These are phyloP conservation scores for Dendronephthya gigantea DNA, from an alignment of 64 coral and sea anemone genomes.

Conservation along the genomic window DNA sequence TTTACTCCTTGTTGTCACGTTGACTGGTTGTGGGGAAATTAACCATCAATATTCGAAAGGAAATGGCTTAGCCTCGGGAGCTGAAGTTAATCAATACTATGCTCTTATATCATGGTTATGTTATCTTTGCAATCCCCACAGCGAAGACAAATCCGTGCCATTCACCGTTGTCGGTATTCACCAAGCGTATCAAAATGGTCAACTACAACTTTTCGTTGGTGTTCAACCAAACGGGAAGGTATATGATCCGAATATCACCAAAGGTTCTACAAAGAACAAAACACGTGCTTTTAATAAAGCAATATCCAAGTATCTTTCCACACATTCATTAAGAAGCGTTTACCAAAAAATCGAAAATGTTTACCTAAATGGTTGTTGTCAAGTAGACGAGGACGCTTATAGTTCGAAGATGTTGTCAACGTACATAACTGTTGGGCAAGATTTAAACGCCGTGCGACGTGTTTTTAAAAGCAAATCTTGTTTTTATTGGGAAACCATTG, in stretches of 20 bases:
- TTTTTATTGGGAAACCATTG: conserved; percentile 86
- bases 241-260: background rate
- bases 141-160: conserved; percentile 13
- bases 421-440: conserved; percentile 41
- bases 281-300: background rate
- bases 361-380: background rate
- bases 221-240: conserved; percentile 32
- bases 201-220: conserved; percentile 58
- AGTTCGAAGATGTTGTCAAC: conserved; percentile 35
- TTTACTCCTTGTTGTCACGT: background rate
- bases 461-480: conserved; percentile 58
- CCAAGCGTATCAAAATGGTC: conserved; percentile 73
- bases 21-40: conserved; percentile 47
- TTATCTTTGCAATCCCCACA: conserved; percentile 24
- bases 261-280: conserved; percentile 1
- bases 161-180: conserved; percentile 76
- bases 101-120: conserved; percentile 58
- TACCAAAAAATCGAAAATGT: conserved; percentile 8
- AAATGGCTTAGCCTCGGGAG: conserved; percentile 12
- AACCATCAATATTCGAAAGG: background rate
- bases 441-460: conserved; percentile 55
- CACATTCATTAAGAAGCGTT: background rate
- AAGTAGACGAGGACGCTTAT: background rate
- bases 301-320: conserved; percentile 14
- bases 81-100: conserved; percentile 32